These are phyloP conservation scores for Microcebus murinus DNA, from an alignment of 2,113 vertebrate species.

Conservation along the genomic window DNA sequence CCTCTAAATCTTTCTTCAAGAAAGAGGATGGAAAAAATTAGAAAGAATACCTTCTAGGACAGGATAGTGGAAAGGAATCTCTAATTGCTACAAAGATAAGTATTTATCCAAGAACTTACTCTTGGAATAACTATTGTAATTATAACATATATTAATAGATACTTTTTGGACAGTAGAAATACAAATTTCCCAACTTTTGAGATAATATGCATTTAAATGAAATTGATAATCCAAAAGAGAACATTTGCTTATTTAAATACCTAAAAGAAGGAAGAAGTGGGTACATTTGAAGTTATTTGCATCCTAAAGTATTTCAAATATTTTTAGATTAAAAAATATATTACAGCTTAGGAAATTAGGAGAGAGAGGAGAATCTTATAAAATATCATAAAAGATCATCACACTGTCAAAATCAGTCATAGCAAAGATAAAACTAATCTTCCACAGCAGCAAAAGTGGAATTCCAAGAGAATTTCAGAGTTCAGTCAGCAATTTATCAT, in stretches of 20 bases:
- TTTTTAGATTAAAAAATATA: neutral
- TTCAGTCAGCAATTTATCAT: neutral
- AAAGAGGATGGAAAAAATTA: neutral
- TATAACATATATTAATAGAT: neutral
- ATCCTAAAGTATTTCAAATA: neutral
- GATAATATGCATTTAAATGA: neutral
- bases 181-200: neutral
- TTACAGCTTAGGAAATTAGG: neutral
- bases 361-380: neutral
- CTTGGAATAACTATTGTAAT: neutral
- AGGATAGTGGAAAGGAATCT: neutral
- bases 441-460: neutral
- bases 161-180: neutral
- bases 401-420: neutral
- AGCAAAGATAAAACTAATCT: neutral
- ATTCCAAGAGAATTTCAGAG: neutral
- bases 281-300: neutral
- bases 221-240: neutral
- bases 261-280: neutral
- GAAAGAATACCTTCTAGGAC: neutral
- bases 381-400: neutral
- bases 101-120: neutral
- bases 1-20: neutral
- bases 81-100: neutral
- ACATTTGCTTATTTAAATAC: neutral